Evolutionary conservation across 2,888 invertebrate species (phyloP), one percentile per base, ranked within the genome.

Genomic region (Drosophila leonis): DNA sequence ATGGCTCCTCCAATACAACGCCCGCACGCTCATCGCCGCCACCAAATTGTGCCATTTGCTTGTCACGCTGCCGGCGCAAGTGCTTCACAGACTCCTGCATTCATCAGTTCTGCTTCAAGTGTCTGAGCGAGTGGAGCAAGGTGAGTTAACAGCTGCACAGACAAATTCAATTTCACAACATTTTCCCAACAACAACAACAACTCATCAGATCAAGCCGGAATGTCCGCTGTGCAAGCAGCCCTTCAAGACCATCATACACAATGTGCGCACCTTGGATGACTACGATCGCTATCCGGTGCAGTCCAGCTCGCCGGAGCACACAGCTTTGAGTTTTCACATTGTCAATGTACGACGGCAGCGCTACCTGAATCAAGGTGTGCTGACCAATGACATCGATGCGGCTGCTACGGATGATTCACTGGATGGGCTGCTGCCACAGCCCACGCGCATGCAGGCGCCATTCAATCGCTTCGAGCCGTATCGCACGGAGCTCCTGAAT

Each of bases 41-140:
- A 1, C 96, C 97, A 4, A 97, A 97, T 91, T 98, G 98, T 94
- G 97, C 98, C 54, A 98, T 98, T 91, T 98, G 98, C 90, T 94
- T 98, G 66, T 97, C 97, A 27, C 95, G 95, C 77, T 95, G 97
- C 88, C 95, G 95, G 65, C 97, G 98, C 91, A 98, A 97, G 91
- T 98, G 97, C 33, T 98, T 97, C 92, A 97, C 98, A 0, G 97
- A 98, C 92, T 97, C 96, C 56, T 99, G 98, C 92, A 95, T 97
- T 92, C 98, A 99, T 93, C 96, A 97, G 92, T 99, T 98, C 92
- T 99, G 98, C 92, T 98, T 98, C 92, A 96, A 96, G 78, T 99
- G 98, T 91, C 94, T 99, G 35, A 93, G 97, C 71, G 97, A 98
- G 90, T 99, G 98, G 98, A 98, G 98, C 64, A 98, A 97, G 94